Percentiles rank a stretch among this genome's conserved stretches.
Conservation (phyloP, 1,140 invertebrate species). For the Delia radicum region DNA sequence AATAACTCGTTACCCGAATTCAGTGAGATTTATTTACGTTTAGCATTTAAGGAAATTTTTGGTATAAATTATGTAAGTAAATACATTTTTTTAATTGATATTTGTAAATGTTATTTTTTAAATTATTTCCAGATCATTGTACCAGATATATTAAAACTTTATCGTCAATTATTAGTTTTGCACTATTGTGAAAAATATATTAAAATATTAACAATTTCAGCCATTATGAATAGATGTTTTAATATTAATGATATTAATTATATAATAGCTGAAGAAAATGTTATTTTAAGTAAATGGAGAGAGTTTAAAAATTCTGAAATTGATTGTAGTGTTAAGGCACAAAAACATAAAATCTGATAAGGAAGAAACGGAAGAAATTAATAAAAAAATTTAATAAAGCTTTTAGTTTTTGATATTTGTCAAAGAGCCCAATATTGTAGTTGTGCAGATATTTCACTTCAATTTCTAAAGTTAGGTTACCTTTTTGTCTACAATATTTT, state of each 20-base stretch:
- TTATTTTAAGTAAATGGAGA: neutral
- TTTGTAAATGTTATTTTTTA: neutral
- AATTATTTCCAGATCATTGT: neutral
- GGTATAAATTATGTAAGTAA: neutral
- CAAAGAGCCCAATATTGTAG: too few relatives aligned
- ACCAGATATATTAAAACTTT: neutral
- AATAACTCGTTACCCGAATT: neutral
- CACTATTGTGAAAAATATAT: conserved; percentile 6
- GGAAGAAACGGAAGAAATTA: neutral
- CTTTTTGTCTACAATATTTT: too few relatives aligned
- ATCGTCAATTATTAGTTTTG: neutral
- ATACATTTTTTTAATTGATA: neutral
- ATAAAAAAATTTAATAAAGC: neutral
- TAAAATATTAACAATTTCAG: neutral
- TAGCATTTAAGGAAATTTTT: neutral
- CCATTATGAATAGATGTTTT: conserved; percentile 6
- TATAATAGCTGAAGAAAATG: neutral
- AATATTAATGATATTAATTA: neutral
- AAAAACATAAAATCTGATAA: neutral
- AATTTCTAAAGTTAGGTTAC: too few relatives aligned
- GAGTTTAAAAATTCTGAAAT: neutral
- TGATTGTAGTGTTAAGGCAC: neutral
- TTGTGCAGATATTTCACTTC: too few relatives aligned
- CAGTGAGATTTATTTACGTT: neutral
- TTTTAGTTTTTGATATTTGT: too few relatives aligned